Conservation (phyloP, 2,888 invertebrate species). For the Mechanitis mazaeus region DNA sequence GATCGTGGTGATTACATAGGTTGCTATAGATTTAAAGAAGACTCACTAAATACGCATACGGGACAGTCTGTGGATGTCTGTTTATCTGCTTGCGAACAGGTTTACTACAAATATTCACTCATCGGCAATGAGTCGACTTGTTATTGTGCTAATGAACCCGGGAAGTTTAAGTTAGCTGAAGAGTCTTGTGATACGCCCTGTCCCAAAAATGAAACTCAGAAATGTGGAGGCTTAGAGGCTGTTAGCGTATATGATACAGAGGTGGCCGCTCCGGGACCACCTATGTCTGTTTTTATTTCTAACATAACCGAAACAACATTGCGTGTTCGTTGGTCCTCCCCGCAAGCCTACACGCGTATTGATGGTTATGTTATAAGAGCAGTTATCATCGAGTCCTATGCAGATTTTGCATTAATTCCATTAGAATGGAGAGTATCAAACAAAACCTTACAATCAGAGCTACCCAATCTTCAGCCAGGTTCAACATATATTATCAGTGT, state of each 20-base stretch:
- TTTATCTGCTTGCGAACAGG: slow-evolving; percentile 64
- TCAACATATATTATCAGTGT: slow-evolving; percentile 86
- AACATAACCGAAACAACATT: slow-evolving; percentile 80
- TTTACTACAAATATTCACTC: slow-evolving; percentile 66
- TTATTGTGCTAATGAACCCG: slow-evolving; percentile 64
- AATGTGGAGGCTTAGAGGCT: slow-evolving; percentile 81
- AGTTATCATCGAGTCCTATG: slow-evolving; percentile 74
- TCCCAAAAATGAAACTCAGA: slow-evolving; percentile 75
- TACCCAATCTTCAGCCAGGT: slow-evolving; percentile 83
- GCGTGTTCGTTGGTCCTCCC: slow-evolving; percentile 76
- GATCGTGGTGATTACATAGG: slow-evolving; percentile 68
- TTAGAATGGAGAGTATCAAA: slow-evolving; percentile 79
- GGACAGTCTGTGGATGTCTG: slow-evolving; percentile 69
- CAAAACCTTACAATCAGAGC: slow-evolving; percentile 73
- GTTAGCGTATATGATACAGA: slow-evolving; percentile 83
- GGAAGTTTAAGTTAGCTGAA: slow-evolving; percentile 58
- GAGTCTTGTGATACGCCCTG: slow-evolving; percentile 77
- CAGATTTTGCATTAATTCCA: slow-evolving; percentile 65
- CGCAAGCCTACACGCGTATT: slow-evolving; percentile 72
- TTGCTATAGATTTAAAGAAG: slow-evolving; percentile 58
- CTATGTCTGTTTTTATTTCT: slow-evolving; percentile 74
- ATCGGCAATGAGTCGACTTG: slow-evolving; percentile 66
- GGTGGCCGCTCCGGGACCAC: slow-evolving; percentile 81
- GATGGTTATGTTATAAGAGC: slow-evolving; percentile 76
- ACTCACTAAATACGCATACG: slow-evolving; percentile 62